phyloP scores from a whole-genome alignment of 2,888 invertebrate species.

The Orthosia incerta region DNA sequence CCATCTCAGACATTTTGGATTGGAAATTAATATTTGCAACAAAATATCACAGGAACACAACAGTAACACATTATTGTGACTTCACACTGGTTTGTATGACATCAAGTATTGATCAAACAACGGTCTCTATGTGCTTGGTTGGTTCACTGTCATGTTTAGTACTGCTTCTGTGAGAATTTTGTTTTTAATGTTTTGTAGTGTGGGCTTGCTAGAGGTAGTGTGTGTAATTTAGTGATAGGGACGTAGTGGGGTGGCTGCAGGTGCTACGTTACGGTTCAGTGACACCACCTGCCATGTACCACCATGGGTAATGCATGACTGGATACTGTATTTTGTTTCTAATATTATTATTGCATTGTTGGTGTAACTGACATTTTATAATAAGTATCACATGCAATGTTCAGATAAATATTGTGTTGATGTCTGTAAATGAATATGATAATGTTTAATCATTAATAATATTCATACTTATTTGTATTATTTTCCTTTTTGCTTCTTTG shows the following conservation, averaged over 20 bases:
- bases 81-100: slow-evolving; percentile 75
- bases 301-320: slow-evolving; percentile 78
- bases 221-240: slow-evolving; percentile 76
- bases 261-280: slow-evolving; percentile 83
- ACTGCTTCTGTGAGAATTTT: slow-evolving; percentile 71
- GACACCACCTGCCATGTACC: slow-evolving; percentile 85
- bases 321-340: slow-evolving; percentile 72
- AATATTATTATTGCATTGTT: slow-evolving; percentile 62
- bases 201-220: slow-evolving; percentile 69
- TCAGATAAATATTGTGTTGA: slow-evolving; percentile 3
- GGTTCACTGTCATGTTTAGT: slow-evolving; percentile 54
- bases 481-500: slow-evolving; percentile 20
- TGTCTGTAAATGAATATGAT: slow-evolving; percentile 14
- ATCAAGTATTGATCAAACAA: slow-evolving; percentile 88
- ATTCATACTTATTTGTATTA: neutral
- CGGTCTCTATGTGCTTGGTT: slow-evolving; percentile 81
- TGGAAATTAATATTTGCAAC: slow-evolving; percentile 66
- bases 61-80: slow-evolving; percentile 81
- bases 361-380: slow-evolving; percentile 45
- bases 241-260: slow-evolving; percentile 83
- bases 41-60: slow-evolving; percentile 71
- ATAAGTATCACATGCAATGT: slow-evolving; percentile 4
- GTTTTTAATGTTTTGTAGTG: slow-evolving; percentile 71
- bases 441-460: slow-evolving; percentile 2
- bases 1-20: slow-evolving; percentile 88